Conservation (phyloP, 1,140 invertebrate genomes). For the Macrosteles quadrilineatus region DNA sequence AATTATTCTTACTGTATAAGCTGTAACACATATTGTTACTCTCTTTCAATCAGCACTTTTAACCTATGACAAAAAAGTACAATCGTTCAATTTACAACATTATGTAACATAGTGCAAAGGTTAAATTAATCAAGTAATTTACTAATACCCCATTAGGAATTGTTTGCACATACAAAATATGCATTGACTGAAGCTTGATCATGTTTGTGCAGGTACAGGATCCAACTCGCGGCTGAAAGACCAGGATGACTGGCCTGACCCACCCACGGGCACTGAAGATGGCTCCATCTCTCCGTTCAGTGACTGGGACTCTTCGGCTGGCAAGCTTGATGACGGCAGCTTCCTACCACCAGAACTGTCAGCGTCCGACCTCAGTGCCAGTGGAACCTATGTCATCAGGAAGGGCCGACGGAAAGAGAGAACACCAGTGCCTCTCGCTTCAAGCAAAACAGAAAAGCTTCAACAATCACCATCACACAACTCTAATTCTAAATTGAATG, state of each 20-base stretch:
- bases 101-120: no score
- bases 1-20: no score
- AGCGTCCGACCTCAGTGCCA: slow-evolving; percentile 59
- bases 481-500: slow-evolving; percentile 59
- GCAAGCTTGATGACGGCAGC: slow-evolving; percentile 49
- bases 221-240: slow-evolving; percentile 54
- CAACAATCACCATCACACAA: slow-evolving; percentile 53
- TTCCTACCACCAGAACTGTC: slow-evolving; percentile 52
- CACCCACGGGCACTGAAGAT: slow-evolving; percentile 64
- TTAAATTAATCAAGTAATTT: no score
- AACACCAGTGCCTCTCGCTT: slow-evolving; percentile 52
- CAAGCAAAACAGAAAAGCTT: slow-evolving; percentile 32
- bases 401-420: slow-evolving; percentile 62
- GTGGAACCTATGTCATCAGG: slow-evolving; percentile 72
- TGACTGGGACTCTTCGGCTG: slow-evolving; percentile 49
- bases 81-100: no score
- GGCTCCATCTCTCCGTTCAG: slow-evolving; percentile 67
- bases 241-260: slow-evolving; percentile 66
- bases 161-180: no score
- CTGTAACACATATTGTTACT: no score
- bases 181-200: no score
- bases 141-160: no score
- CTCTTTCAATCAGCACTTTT: no score
- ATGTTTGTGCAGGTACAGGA: slow-evolving; percentile 44
- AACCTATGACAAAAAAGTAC: no score